A percentile compares a stretch with the other conserved stretches of the same genome.
phyloP scores from a whole-genome alignment of 2,113 vertebrate genomes.

The Anas platyrhynchos region DNA sequence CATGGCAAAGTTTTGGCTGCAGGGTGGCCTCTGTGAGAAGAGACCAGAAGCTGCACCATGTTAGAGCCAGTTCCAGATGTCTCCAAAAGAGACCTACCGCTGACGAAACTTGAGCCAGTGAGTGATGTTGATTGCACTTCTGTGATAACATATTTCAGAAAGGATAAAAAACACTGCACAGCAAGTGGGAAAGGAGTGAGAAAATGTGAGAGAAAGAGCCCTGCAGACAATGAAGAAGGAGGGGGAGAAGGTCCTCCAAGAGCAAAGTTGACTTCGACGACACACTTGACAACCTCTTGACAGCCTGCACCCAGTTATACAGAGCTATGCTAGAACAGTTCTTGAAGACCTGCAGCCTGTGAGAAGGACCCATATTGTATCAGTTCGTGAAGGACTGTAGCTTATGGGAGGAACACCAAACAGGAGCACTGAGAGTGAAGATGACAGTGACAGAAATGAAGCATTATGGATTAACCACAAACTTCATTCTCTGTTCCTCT shows the following conservation, averaged over 20 bases:
- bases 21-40: no score
- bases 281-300: not conserved
- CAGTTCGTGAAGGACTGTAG: not conserved
- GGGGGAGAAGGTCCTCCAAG: not conserved
- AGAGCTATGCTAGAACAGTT: not conserved
- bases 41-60: not conserved
- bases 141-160: not conserved
- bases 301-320: not conserved
- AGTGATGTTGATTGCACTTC: not conserved
- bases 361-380: not conserved
- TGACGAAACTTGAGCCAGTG: not conserved
- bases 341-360: not conserved
- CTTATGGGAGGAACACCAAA: not conserved
- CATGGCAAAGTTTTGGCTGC: not conserved
- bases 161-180: not conserved
- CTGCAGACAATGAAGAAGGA: not conserved
- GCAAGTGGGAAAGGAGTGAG: not conserved
- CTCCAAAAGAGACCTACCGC: not conserved
- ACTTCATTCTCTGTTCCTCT: not conserved
- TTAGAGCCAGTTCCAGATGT: not conserved
- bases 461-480: not conserved
- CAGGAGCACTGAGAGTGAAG: not conserved
- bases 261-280: not conserved
- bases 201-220: not conserved
- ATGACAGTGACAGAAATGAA: not conserved